Evolutionary conservation across 2,113 vertebrate species (phyloP), one percentile per base, ranked within the genome.

Genomic region (Pituophis catenifer): DNA sequence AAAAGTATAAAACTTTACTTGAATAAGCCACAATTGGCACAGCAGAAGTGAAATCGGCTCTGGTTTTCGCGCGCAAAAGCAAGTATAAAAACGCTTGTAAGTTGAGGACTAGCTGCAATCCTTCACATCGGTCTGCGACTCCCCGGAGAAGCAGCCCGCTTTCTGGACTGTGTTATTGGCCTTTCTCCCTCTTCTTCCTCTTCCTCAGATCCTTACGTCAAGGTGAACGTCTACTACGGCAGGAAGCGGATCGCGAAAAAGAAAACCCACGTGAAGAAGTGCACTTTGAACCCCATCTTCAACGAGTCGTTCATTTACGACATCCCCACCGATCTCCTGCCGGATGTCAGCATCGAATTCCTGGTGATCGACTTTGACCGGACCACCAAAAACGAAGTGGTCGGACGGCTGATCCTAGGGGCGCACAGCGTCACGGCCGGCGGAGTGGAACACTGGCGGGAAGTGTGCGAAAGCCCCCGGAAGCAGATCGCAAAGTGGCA

Each of bases 261-360:
- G 98, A 99, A 99, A 94, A 99, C 99, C 0, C 99, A 99, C 4
- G 99, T 99, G 94, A 99, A 99, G 98, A 99, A 99, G 97, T 98
- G 99, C 98, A 99, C 99, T 52, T 97, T 99, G 97, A 99, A 99
- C 94, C 99, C 99, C 0, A 97, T 99, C 96, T 99, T 99, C 98
- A 99, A 99, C 2, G 99, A 99, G 95, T 99, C 99, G 93, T 99
- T 99, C 98, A 99, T 98, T 96, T 99, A 99, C 5, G 99, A 99
- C 93, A 98, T 99, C 94, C 99, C 99, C 0, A 97, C 92, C 0
- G 98, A 99, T 17, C 98, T 99, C 1, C 98, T 99, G 86, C 98
- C 99, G 0, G 99, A 99, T 92, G 96, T 99, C 97, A 99, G 98
- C 92, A 98, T 99, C 0, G 99, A 99, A 94, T 99, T 99, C 93